These are phyloP conservation scores for Raja brachyura DNA, from an alignment of 2,113 vertebrate species.

Conservation along the genomic window DNA sequence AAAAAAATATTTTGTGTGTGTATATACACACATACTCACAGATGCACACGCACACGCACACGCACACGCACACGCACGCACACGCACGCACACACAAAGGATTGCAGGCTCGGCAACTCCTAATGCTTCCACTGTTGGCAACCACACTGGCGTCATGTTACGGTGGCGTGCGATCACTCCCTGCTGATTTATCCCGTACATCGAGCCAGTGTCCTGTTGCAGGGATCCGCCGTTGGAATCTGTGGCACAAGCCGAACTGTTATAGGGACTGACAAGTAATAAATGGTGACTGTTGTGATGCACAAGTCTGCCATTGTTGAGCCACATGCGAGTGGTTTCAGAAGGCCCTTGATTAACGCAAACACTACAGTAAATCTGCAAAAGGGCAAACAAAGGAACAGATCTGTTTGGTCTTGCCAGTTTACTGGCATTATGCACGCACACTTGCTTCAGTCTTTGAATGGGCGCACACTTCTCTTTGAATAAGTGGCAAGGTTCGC, in stretches of 20 bases:
- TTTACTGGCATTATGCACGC: conserved; percentile 61
- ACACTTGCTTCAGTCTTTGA: conserved; percentile 58
- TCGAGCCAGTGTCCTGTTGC: not conserved
- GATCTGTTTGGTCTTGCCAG: conserved; percentile 61
- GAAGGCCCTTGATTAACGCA: conserved; percentile 61
- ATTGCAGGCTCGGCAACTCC: not conserved
- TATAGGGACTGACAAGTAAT: conserved; percentile 55
- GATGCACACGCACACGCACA: no score
- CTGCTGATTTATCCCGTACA: conserved; percentile 25
- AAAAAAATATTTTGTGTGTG: no score
- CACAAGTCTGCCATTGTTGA: conserved; percentile 56
- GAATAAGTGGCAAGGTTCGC: conserved; percentile 55
- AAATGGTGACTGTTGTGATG: conserved; percentile 57
- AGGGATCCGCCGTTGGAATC: conserved; percentile 36
- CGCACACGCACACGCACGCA: no score
- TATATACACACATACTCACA: no score
- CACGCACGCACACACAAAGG: not conserved
- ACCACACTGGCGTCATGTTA: not conserved
- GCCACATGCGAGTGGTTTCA: conserved; percentile 55
- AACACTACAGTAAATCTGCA: conserved; percentile 61
- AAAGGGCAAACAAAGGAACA: conserved; percentile 44
- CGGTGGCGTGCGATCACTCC: not conserved
- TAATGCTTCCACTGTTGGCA: conserved; percentile 21
- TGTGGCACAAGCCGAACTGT: conserved; percentile 39
- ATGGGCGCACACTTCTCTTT: conserved; percentile 57